Base-by-base conservation (phyloP, 1,140 invertebrate genomes). In the Adelges cooleyi region DNA sequence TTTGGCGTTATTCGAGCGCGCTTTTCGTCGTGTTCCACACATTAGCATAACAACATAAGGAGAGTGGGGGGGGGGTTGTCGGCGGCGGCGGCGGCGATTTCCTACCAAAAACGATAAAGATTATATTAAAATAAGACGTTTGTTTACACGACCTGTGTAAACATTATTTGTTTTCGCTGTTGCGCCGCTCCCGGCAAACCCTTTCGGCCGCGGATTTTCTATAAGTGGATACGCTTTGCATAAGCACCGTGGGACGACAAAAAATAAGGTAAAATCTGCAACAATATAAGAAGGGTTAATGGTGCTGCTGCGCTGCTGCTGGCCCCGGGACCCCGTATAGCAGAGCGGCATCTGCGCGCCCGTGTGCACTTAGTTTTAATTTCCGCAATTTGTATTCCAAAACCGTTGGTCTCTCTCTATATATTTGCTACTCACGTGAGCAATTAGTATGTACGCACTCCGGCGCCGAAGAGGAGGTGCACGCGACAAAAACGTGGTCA, bases 241-340 rank as follows among this genome's bases (percentile, higher is more conserved):
- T 59, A 59, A 59, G n/a, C 4, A 44, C 40, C 4, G 10, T 44
- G 40, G n/a, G n/a, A 17, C 5, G 11, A 33, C 5, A 33, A 33
- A 33, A 33, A 33, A 33, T 6, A 25, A 6, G 42, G 42, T 8
- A 11, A 11, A 33, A 23, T 22, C 42, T 33, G 40, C 42, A 48
- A 33, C 56, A 62, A 48, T 62, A n/a, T n/a, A n/a, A n/a, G n/a
- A 62, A 62, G 42, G 56, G 56, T 46, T 62, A 62, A 62, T 62
- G 42, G 40, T 62, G 38, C 52, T 20, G 13, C 54, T 9, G 27
- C 27, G 44, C 22, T 62, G 38, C 52, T 20, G 13, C 54, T 9
- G 27, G n/a, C n/a, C 27, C 29, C 22, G 42, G 40, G 42, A 48
- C 18, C 44, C 38, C 27, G n/a, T n/a, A 62, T 62, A n/a, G 25